Conservation (phyloP, 2,113 vertebrate genomes). For the Etheostoma cragini region DNA sequence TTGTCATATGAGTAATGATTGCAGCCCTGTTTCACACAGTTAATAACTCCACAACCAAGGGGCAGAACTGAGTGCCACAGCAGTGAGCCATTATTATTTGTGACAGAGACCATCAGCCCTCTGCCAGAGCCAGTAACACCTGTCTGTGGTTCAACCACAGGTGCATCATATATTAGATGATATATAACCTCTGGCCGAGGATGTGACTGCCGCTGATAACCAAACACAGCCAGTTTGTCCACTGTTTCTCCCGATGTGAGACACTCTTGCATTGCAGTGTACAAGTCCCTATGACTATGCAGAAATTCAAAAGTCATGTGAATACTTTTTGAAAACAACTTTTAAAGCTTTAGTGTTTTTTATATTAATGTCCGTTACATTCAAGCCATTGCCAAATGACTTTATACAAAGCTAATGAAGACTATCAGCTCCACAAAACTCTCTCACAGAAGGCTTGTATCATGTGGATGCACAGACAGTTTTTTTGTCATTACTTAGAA, state of each 20-base stretch:
- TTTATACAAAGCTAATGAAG: no score
- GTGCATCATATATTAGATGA: conserved; percentile 24
- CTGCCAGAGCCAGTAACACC: conserved; percentile 16
- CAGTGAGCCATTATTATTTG: conserved; percentile 30
- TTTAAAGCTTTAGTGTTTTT: not conserved
- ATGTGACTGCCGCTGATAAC: not conserved
- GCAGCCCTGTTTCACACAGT: conserved; percentile 26
- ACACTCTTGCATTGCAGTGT: not conserved
- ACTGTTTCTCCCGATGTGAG: not conserved
- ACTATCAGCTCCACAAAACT: no score
- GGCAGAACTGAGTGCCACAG: conserved; percentile 19
- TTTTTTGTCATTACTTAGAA: no score
- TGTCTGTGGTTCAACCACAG: conserved; percentile 6
- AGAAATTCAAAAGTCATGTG: not conserved
- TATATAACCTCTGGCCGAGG: not conserved
- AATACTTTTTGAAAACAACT: not conserved
- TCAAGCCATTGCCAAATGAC: no score
- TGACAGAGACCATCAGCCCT: conserved; percentile 37
- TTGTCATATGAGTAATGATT: conserved; percentile 46
- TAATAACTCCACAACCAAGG: conserved; percentile 43
- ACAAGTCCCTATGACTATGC: not conserved
- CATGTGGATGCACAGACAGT: no score
- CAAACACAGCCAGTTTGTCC: not conserved
- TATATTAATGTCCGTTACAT: no score
- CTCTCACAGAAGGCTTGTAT: no score